These are phyloP conservation scores for Drosophila infuscata DNA, from an alignment of 2,888 invertebrate genomes.

Conservation along the genomic window DNA sequence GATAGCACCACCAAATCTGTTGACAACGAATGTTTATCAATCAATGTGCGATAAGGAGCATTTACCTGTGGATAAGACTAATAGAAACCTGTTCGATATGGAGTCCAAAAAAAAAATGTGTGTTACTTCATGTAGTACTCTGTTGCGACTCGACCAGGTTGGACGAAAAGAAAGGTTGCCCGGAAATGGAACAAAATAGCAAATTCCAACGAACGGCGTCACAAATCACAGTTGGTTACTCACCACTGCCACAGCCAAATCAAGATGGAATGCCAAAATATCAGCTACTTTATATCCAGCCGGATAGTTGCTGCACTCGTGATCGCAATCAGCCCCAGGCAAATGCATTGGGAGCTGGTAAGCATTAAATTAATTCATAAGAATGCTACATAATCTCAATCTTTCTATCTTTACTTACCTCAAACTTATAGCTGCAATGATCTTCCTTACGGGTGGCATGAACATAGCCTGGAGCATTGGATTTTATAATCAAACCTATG, in stretches of 20 bases:
- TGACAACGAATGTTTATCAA: slow-evolving; percentile 53
- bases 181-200: slow-evolving; percentile 35
- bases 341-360: slow-evolving; percentile 70
- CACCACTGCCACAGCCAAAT: slow-evolving; percentile 31
- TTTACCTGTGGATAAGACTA: slow-evolving; percentile 49
- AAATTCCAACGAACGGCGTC: slow-evolving; percentile 48
- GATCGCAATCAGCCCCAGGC: slow-evolving; percentile 71
- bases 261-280: slow-evolving; percentile 2
- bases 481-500: slow-evolving; percentile 39
- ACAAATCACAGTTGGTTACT: slow-evolving; percentile 53
- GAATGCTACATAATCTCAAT: not conserved
- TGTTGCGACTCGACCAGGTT: slow-evolving; percentile 29
- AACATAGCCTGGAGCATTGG: slow-evolving; percentile 79
- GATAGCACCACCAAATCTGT: slow-evolving; percentile 22
- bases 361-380: slow-evolving; percentile 1
- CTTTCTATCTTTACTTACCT: not conserved
- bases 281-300: slow-evolving; percentile 36
- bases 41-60: slow-evolving; percentile 71
- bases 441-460: slow-evolving; percentile 77
- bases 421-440: slow-evolving; percentile 49
- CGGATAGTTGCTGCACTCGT: slow-evolving; percentile 58
- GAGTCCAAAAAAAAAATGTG: slow-evolving; percentile 11
- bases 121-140: slow-evolving; percentile 38
- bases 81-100: slow-evolving; percentile 39
- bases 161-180: slow-evolving; percentile 38